Percentiles rank a stretch among this genome's conserved stretches.
Conservation (phyloP, 2,113 vertebrate species). For the Xiphorhynchus elegans region DNA sequence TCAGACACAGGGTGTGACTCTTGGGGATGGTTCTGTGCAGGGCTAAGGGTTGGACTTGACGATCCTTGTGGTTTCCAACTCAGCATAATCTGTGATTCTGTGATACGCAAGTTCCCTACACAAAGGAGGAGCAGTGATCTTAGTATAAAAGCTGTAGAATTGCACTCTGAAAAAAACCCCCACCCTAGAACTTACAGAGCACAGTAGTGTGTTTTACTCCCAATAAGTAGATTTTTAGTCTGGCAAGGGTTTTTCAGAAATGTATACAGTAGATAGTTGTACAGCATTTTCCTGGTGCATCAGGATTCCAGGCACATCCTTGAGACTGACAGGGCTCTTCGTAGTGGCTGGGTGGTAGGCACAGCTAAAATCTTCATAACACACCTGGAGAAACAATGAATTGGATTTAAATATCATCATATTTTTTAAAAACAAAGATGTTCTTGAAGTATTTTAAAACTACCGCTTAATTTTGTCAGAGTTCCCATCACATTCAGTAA, state of each 20-base stretch:
- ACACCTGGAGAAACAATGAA: not conserved
- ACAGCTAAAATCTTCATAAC: not conserved
- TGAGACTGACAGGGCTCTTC: not conserved
- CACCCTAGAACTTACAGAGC: not conserved
- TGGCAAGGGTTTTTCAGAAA: not conserved
- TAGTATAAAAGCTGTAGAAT: not conserved
- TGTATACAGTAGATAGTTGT: not conserved
- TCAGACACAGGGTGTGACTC: not conserved
- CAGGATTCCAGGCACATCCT: not conserved
- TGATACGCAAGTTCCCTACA: too few species aligned
- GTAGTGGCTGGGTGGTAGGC: not conserved
- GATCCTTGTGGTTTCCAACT: not conserved
- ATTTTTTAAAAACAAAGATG: not conserved
- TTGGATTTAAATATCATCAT: not conserved
- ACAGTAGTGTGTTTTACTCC: not conserved
- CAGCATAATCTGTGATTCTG: not conserved
- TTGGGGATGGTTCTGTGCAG: not conserved
- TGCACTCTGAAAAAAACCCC: not conserved
- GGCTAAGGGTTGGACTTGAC: not conserved
- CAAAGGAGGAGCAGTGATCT: accelerated
- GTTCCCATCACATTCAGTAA: not conserved
- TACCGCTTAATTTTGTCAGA: not conserved
- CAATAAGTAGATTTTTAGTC: not conserved
- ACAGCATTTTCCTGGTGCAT: not conserved
- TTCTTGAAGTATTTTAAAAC: not conserved